These are phyloP conservation scores for Stomatorhinus walkeri DNA, from an alignment of 2,797 vertebrate species.

Conservation along the genomic window DNA sequence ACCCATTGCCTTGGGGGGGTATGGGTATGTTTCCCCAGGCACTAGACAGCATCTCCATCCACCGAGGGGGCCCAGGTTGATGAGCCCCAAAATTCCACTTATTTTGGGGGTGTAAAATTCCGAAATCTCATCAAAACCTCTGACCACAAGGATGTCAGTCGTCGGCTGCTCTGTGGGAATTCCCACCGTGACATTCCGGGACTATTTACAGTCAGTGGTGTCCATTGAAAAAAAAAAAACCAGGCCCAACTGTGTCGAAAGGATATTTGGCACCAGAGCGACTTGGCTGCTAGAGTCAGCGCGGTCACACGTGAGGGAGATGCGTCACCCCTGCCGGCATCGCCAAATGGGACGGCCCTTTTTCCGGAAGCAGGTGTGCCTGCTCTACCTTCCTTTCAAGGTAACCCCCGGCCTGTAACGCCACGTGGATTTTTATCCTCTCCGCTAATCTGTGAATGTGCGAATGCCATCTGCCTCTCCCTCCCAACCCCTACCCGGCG, in stretches of 20 bases:
- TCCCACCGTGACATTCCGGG: background rate
- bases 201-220: background rate
- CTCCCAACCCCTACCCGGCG: background rate
- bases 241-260: conserved; percentile 1
- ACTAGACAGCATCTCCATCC: background rate
- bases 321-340: no score
- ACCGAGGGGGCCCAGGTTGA: background rate
- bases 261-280: background rate
- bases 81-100: background rate
- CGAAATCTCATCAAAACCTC: background rate
- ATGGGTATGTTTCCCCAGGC: background rate
- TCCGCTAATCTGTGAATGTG: conserved; percentile 35
- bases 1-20: background rate
- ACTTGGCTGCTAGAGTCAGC: background rate
- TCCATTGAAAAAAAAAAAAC: background rate
- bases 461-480: conserved; percentile 37
- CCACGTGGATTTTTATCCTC: conserved; percentile 25
- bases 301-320: background rate
- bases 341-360: background rate
- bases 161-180: background rate
- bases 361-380: background rate
- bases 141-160: background rate
- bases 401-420: conserved; percentile 11
- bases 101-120: background rate
- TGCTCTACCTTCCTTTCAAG: conserved; percentile 14